phyloP scores from a whole-genome alignment of 2,888 invertebrate genomes.

The Piscicola geometra region DNA sequence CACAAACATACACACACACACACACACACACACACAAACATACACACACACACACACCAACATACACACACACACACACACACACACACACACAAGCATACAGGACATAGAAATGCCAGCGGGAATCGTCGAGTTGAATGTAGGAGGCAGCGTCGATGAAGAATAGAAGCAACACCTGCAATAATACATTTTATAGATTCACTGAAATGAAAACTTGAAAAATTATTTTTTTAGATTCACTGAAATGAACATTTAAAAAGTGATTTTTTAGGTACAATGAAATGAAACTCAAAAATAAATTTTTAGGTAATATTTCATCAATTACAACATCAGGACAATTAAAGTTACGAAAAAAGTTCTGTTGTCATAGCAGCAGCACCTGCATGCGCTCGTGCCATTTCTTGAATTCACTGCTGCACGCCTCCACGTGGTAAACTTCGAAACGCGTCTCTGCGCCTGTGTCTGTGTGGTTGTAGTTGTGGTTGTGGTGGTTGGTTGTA shows the following conservation, averaged over 20 bases:
- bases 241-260: no score
- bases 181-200: no score
- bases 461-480: no score
- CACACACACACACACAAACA: slow-evolving; percentile 20
- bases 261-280: no score
- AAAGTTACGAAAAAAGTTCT: no score
- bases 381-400: slow-evolving; percentile 78
- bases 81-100: slow-evolving; percentile 44
- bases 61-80: slow-evolving; percentile 10
- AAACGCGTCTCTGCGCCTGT: slow-evolving; percentile 57
- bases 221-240: no score
- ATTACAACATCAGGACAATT: no score
- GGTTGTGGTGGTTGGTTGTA: no score
- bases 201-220: no score
- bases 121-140: slow-evolving; percentile 84
- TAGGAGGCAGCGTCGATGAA: slow-evolving; percentile 93
- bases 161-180: slow-evolving; percentile 87
- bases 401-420: slow-evolving; percentile 68
- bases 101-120: slow-evolving; percentile 65
- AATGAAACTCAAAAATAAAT: no score
- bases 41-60: slow-evolving; percentile 23
- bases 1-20: slow-evolving; percentile 9
- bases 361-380: no score
- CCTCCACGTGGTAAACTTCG: slow-evolving; percentile 75
- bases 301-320: no score